A percentile compares a stretch with the other conserved stretches of the same genome.
Evolutionary conservation across 2,113 vertebrate genomes (phyloP).

Genomic region (Muntiacus reevesi): DNA sequence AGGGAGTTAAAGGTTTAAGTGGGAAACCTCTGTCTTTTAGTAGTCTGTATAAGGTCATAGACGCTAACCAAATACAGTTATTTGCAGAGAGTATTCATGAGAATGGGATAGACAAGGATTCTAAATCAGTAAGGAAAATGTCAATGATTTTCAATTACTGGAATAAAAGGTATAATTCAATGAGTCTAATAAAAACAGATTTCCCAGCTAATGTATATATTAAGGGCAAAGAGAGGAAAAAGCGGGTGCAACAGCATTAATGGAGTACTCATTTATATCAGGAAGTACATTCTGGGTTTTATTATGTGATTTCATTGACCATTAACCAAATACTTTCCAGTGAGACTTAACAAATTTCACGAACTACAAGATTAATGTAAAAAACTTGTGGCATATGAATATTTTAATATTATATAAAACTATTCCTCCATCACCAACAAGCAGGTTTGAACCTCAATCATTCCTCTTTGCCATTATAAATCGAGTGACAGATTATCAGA

Average conservation of each 20-base stretch:
- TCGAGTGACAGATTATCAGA: background rate
- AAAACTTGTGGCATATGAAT: background rate
- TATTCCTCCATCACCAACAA: background rate
- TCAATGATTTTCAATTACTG: conserved; percentile 19
- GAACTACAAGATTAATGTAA: background rate
- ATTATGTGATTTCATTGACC: background rate
- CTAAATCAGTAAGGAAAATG: conserved; percentile 34
- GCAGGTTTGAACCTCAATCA: conserved; percentile 7
- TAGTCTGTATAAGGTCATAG: background rate
- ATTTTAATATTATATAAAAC: background rate
- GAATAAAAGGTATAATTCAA: conserved; percentile 20
- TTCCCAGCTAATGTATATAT: conserved; percentile 26
- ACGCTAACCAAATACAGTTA: background rate
- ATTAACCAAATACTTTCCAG: background rate
- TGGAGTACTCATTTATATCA: background rate
- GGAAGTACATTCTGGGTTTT: background rate
- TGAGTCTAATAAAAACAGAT: background rate
- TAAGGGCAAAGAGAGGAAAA: background rate
- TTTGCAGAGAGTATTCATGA: background rate
- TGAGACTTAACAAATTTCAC: conserved; percentile 20
- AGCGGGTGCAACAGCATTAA: background rate
- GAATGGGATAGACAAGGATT: background rate
- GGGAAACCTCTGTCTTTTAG: background rate
- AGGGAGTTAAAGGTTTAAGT: background rate
- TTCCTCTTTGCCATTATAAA: background rate